These are phyloP conservation scores for Sceloporus undulatus DNA, from an alignment of 2,113 vertebrate species.

Conservation along the genomic window DNA sequence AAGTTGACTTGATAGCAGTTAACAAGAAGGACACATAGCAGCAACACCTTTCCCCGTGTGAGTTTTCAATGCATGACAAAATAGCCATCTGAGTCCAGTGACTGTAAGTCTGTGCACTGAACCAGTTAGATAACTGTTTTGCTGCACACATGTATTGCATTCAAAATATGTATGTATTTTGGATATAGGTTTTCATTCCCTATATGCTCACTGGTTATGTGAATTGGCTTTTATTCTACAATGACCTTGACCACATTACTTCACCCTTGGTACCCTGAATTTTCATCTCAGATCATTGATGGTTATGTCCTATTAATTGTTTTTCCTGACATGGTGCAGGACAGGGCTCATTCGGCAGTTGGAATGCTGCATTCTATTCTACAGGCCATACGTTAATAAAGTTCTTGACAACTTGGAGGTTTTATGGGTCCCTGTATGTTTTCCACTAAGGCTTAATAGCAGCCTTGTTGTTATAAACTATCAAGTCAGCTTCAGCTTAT, in stretches of 20 bases:
- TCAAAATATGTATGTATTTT: neutral
- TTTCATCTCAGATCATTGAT: constrained; percentile 1
- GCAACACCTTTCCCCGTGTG: neutral
- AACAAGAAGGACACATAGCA: no score
- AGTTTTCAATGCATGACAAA: neutral
- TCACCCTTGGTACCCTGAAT: neutral
- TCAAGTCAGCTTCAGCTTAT: no score
- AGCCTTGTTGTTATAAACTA: neutral
- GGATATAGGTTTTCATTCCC: neutral
- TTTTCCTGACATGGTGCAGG: neutral
- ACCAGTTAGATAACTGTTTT: neutral
- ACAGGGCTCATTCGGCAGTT: no score
- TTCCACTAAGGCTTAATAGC: neutral
- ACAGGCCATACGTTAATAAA: neutral
- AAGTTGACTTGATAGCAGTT: no score
- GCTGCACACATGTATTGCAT: neutral
- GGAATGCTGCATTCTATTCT: neutral
- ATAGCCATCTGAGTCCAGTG: neutral
- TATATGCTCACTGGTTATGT: neutral
- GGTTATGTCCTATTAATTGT: neutral
- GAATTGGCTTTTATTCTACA: neutral
- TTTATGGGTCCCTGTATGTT: neutral
- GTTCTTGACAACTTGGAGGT: neutral
- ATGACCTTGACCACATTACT: neutral
- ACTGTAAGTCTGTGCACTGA: neutral